A percentile compares a stretch with the other conserved stretches of the same genome.
Evolutionary conservation across 2,888 invertebrate species (phyloP).

Genomic region (Thecocarcelia acutangulata): DNA sequence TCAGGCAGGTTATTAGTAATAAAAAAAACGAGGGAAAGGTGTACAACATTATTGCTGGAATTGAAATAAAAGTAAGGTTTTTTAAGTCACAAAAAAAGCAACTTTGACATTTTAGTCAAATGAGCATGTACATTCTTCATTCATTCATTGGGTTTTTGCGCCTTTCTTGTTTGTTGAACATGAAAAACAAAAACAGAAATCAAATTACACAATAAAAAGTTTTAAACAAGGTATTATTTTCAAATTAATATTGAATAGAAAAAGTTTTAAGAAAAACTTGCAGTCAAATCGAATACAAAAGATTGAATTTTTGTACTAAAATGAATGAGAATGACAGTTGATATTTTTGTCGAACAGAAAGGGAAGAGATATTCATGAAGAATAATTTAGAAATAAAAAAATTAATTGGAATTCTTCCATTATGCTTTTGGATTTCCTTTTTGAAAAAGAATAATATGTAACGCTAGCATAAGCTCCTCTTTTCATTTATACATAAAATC

Average conservation of each 20-base stretch:
- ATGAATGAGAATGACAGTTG: constrained; percentile 9
- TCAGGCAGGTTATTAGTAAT: not conserved
- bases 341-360: not conserved
- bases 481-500: no score
- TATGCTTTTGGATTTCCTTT: no score
- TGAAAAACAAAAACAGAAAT: constrained; percentile 36
- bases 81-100: constrained; percentile 36
- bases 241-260: constrained; percentile 36
- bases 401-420: no score
- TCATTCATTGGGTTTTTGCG: not conserved
- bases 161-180: not conserved
- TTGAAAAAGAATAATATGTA: no score
- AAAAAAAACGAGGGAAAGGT: constrained; percentile 10
- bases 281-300: constrained; percentile 6
- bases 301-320: constrained; percentile 2
- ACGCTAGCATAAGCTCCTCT: no score
- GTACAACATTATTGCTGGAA: constrained; percentile 45
- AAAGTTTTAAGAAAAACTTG: not conserved
- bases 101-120: constrained; percentile 64
- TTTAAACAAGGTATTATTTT: constrained; percentile 36
- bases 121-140: constrained; percentile 27
- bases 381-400: not conserved
- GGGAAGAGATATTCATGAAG: not conserved
- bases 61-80: constrained; percentile 41
- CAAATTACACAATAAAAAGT: constrained; percentile 42